Percentiles rank a stretch among this genome's conserved stretches.
Conservation (phyloP, 2,113 vertebrate species). For the Corvus hawaiiensis region DNA sequence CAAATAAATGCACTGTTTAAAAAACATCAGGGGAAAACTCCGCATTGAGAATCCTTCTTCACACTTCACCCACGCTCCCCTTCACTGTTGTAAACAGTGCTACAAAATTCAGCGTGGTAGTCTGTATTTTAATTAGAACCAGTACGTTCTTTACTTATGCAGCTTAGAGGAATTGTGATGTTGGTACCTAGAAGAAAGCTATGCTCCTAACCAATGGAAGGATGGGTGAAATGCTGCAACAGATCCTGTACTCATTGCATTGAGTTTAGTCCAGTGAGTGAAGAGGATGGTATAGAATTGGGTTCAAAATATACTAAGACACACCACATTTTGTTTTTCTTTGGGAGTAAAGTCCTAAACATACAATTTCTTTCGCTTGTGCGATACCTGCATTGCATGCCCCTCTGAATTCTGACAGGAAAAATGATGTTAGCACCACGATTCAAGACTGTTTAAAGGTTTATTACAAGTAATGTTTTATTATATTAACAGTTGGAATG, state of each 20-base stretch:
- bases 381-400: neutral
- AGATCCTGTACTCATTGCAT: neutral
- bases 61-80: neutral
- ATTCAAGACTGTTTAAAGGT: neutral
- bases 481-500: accelerated
- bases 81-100: neutral
- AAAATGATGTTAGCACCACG: neutral
- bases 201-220: neutral
- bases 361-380: neutral
- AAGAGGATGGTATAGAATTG: neutral
- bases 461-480: neutral
- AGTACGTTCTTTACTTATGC: neutral
- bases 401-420: neutral
- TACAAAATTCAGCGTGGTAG: neutral
- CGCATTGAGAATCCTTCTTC: neutral
- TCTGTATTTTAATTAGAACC: neutral
- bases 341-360: neutral
- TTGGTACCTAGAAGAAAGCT: neutral
- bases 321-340: neutral
- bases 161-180: neutral
- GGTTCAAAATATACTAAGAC: neutral
- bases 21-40: constrained; percentile 12
- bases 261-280: neutral
- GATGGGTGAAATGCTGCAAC: neutral
- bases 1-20: constrained; percentile 42